Evolutionary conservation across 1,140 invertebrate species (phyloP).

Genomic region (Bombyx mori): DNA sequence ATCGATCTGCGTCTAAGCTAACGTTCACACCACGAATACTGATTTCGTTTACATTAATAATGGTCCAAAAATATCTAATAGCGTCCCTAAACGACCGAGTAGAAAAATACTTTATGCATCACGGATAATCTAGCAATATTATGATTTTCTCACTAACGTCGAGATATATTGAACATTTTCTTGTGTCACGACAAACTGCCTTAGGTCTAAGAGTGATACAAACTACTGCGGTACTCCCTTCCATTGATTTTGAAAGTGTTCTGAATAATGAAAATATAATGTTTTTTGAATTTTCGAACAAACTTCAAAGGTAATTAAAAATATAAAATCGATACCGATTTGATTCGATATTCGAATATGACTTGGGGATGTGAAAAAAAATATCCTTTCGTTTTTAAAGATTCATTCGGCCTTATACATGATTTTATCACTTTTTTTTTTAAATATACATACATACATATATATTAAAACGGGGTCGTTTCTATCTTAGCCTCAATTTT

Average conservation of each 20-base stretch:
- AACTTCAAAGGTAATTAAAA: no score
- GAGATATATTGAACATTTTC: constrained; percentile 22
- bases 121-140: constrained; percentile 55
- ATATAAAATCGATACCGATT: no score
- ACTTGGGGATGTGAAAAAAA: no score
- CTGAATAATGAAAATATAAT: constrained; percentile 34
- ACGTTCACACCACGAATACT: constrained; percentile 51
- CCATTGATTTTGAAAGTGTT: constrained; percentile 52
- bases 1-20: constrained; percentile 46
- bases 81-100: constrained; percentile 66
- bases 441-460: constrained; percentile 8
- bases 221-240: constrained; percentile 59
- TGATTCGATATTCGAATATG: no score
- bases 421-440: background rate
- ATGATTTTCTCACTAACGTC: constrained; percentile 46
- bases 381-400: background rate
- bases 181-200: no score
- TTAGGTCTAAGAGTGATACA: constrained; percentile 61
- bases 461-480: constrained; percentile 8
- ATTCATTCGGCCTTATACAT: constrained; percentile 2
- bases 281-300: no score
- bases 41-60: constrained; percentile 62
- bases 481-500: constrained; percentile 9
- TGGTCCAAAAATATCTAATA: constrained; percentile 71
- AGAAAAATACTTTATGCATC: constrained; percentile 67